These are phyloP conservation scores for Xylocampa areola DNA, from an alignment of 2,888 invertebrate species.

Conservation along the genomic window DNA sequence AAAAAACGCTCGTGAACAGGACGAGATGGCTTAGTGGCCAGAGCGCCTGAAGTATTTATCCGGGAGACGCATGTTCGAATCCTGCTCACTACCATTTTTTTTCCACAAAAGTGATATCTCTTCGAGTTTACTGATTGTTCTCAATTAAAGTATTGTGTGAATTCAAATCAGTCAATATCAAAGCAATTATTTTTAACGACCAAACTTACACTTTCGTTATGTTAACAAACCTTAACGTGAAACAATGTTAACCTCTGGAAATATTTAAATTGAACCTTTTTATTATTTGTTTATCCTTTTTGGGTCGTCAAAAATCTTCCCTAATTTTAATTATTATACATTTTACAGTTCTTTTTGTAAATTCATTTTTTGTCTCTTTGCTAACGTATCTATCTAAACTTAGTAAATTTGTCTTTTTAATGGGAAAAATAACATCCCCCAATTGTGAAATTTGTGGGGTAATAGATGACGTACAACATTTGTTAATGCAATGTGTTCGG, in stretches of 20 bases:
- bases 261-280: slow-evolving; percentile 49
- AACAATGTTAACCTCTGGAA: slow-evolving; percentile 46
- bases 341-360: slow-evolving; percentile 24
- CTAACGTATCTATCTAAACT: no score
- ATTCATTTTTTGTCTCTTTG: slow-evolving; percentile 6
- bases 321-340: slow-evolving; percentile 35
- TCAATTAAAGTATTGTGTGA: background rate
- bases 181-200: slow-evolving; percentile 16
- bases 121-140: slow-evolving; percentile 1
- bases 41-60: no score
- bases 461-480: no score
- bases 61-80: no score
- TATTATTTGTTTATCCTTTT: slow-evolving; percentile 40
- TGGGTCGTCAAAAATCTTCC: slow-evolving; percentile 33
- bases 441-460: no score
- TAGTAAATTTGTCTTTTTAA: no score
- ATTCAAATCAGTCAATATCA: slow-evolving; percentile 12
- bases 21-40: no score
- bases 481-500: no score
- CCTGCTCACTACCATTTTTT: no score
- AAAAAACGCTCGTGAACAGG: no score
- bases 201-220: slow-evolving; percentile 15
- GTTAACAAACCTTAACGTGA: slow-evolving; percentile 37
- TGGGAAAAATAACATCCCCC: no score
- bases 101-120: no score